Conservation (phyloP, 2,888 invertebrate species). For the Synergus umbraculus region DNA sequence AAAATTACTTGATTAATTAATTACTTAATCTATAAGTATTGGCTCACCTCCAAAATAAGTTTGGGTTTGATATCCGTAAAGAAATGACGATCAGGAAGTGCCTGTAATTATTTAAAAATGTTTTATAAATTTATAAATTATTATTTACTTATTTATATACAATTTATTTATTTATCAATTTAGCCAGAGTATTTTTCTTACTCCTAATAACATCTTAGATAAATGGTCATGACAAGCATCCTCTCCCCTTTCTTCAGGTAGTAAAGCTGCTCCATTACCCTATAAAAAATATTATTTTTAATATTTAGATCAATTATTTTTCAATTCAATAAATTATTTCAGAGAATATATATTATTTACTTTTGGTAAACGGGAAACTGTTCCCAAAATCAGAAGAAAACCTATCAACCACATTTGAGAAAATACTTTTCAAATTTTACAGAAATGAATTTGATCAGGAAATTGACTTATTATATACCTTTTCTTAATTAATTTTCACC, state of each 20-base stretch:
- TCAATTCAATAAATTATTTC: not conserved
- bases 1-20: not conserved
- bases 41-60: not conserved
- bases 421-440: not conserved
- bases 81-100: not conserved
- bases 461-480: not conserved
- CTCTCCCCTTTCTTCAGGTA: not conserved
- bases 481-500: not conserved
- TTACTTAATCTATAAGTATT: not conserved
- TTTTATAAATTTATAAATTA: not conserved
- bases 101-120: not conserved
- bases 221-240: not conserved
- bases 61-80: not conserved
- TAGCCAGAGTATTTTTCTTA: not conserved
- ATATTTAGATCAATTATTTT: not conserved
- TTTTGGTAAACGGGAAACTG: too few relatives aligned
- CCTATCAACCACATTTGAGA: not conserved
- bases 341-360: not conserved
- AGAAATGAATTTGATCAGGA: not conserved
- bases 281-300: not conserved
- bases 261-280: not conserved
- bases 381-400: not conserved
- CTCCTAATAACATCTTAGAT: not conserved
- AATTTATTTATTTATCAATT: too few relatives aligned
- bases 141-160: too few relatives aligned